Conservation (phyloP, 1,140 invertebrate species). For the Pomacea maculata region DNA sequence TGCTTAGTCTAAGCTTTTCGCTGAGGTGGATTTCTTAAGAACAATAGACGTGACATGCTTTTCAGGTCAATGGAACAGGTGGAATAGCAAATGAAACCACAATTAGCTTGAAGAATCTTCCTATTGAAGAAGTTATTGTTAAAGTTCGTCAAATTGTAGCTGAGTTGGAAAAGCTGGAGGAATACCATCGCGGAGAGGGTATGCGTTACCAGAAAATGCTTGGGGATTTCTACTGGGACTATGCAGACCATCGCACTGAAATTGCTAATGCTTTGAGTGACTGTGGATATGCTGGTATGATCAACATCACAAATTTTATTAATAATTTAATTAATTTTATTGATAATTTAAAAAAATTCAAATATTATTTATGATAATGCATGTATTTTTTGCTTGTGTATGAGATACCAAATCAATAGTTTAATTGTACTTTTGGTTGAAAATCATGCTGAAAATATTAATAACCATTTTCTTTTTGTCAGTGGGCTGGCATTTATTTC, state of each 20-base stretch:
- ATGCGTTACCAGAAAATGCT: constrained; percentile 56
- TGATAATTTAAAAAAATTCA: background rate
- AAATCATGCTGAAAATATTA: too few species aligned
- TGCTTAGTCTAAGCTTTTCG: background rate
- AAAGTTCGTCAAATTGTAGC: constrained; percentile 43
- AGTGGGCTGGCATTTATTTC: too few species aligned
- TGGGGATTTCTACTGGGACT: constrained; percentile 58
- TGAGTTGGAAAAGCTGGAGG: constrained; percentile 46
- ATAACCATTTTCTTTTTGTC: too few species aligned
- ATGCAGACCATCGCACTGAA: constrained; percentile 37
- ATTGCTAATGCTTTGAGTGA: constrained; percentile 48
- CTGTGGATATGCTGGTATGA: constrained; percentile 51
- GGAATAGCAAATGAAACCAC: constrained; percentile 11
- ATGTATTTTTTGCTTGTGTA: background rate
- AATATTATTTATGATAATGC: too few species aligned
- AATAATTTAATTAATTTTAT: background rate
- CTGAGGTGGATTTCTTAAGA: too few species aligned
- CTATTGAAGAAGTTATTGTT: constrained; percentile 41
- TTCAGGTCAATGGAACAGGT: constrained; percentile 9
- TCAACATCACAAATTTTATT: background rate
- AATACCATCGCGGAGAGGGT: constrained; percentile 53
- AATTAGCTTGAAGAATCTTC: constrained; percentile 39
- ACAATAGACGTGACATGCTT: background rate
- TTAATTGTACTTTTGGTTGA: too few species aligned
- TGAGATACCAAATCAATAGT: too few species aligned